Conservation (phyloP, 2,113 vertebrate species). For the Chinchilla lanigera region DNA sequence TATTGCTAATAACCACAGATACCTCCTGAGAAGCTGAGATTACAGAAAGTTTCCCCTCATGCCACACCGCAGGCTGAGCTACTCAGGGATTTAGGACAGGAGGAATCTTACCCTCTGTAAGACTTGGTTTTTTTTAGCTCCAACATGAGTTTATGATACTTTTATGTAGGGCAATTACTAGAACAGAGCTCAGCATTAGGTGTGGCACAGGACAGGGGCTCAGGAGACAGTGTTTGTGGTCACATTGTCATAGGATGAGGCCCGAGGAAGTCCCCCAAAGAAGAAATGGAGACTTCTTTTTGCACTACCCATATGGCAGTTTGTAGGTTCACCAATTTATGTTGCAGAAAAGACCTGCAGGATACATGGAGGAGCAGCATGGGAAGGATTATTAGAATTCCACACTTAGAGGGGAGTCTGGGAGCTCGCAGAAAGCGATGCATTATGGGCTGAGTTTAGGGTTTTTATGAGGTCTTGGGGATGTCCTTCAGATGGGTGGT, state of each 20-base stretch:
- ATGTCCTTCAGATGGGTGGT: background rate
- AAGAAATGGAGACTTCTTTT: background rate
- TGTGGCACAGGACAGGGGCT: background rate
- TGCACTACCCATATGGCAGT: background rate
- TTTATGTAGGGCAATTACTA: no score
- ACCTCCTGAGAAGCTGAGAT: background rate
- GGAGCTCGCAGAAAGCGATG: background rate
- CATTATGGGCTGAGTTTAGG: background rate
- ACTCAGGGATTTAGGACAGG: background rate
- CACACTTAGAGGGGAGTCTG: background rate
- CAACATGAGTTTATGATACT: background rate
- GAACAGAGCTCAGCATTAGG: background rate
- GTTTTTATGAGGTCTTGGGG: background rate
- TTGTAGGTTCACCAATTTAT: no score
- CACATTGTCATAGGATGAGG: background rate
- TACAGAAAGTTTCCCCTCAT: background rate
- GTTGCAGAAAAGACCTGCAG: background rate
- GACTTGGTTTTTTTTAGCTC: background rate
- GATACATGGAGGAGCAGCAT: background rate
- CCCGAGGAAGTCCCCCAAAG: background rate
- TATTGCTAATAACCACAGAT: background rate
- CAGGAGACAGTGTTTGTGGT: fast-evolving
- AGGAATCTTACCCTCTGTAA: background rate
- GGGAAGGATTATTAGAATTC: background rate
- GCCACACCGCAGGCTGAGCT: background rate